phyloP scores from a whole-genome alignment of 2,113 vertebrate genomes.

The Cichladusa arquata region DNA sequence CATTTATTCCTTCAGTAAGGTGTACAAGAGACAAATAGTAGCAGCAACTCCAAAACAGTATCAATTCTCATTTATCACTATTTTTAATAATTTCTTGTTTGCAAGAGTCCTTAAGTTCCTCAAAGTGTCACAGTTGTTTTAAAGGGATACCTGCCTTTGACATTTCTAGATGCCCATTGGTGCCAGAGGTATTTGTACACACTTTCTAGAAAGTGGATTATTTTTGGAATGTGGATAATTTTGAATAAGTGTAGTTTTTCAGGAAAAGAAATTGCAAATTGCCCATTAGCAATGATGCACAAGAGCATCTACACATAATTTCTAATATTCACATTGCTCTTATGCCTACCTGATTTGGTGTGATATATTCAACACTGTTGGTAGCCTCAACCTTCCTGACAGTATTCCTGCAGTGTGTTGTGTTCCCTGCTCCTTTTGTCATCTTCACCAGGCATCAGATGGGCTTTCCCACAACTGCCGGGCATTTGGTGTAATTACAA shows the following conservation, averaged over 20 bases:
- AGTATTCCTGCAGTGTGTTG: fast-evolving
- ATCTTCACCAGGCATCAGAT: not conserved
- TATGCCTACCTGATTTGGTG: not conserved
- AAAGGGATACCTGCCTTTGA: not conserved
- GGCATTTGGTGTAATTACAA: not conserved
- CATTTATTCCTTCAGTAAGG: not conserved
- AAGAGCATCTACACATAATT: not conserved
- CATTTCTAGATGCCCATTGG: not conserved
- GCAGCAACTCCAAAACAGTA: not conserved
- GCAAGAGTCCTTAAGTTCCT: not conserved
- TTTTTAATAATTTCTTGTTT: not conserved
- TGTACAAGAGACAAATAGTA: not conserved
- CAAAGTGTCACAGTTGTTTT: not conserved
- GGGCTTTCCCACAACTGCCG: not conserved
- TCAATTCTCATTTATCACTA: not conserved
- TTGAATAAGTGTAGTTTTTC: not conserved
- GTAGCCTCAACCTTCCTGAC: not conserved
- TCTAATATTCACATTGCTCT: not conserved
- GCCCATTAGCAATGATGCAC: not conserved
- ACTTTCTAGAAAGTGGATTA: not conserved
- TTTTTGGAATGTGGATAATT: not conserved
- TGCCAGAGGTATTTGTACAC: not conserved
- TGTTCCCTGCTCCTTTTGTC: not conserved
- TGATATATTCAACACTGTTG: too few relatives aligned
- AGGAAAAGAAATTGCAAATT: not conserved